phyloP scores from a whole-genome alignment of 2,113 vertebrate species.

The Charadrius vociferus region DNA sequence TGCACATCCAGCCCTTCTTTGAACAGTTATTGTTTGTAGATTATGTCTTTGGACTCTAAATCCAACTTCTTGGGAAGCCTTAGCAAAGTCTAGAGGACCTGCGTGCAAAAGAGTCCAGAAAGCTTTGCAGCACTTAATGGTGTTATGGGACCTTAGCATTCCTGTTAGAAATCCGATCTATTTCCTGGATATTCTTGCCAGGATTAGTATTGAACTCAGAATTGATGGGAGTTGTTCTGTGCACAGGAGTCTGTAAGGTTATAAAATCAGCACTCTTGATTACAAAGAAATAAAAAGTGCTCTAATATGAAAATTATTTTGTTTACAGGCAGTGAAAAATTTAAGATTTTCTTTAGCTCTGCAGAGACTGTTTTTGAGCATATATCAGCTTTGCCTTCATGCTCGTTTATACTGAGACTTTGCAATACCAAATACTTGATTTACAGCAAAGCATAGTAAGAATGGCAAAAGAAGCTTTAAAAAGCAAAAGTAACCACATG shows the following conservation, averaged over 20 bases:
- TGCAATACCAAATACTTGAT: background rate
- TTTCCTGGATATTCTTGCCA: background rate
- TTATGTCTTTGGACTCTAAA: background rate
- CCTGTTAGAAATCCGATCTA: background rate
- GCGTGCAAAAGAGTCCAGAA: background rate
- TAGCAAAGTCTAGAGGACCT: background rate
- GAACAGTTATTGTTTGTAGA: background rate
- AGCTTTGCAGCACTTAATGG: background rate
- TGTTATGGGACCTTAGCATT: background rate
- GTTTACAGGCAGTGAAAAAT: background rate
- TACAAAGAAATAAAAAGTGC: background rate
- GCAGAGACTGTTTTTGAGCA: background rate
- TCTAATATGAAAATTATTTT: background rate
- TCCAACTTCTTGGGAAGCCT: background rate
- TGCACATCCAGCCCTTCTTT: background rate
- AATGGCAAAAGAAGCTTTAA: background rate
- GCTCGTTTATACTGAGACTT: background rate
- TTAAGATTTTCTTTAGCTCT: background rate
- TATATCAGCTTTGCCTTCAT: background rate
- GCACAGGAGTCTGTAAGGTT: background rate
- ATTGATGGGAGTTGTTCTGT: background rate
- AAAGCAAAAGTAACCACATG: background rate
- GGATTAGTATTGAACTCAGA: background rate
- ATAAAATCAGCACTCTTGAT: background rate
- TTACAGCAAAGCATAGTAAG: background rate